These are phyloP conservation scores for Acipenser ruthenus DNA, from an alignment of 2,797 vertebrate species.

Conservation along the genomic window DNA sequence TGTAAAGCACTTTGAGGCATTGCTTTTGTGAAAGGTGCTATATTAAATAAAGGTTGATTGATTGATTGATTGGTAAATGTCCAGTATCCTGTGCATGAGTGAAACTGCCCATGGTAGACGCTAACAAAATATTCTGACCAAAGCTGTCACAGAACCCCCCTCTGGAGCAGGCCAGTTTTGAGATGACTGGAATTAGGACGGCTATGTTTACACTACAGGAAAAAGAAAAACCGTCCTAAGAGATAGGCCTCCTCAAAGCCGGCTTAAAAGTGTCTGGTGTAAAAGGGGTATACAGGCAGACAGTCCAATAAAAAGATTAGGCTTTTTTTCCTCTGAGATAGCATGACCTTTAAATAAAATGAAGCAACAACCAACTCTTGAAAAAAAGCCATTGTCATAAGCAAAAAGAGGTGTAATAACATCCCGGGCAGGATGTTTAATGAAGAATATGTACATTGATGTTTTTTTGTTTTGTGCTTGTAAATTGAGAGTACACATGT, in stretches of 20 bases:
- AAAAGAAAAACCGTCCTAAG: background rate
- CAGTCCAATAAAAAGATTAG: background rate
- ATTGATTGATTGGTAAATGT: too few species aligned
- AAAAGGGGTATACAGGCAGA: conserved; percentile 15
- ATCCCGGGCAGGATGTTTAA: conserved; percentile 27
- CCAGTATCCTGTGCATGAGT: too few species aligned
- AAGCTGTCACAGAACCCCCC: too few species aligned
- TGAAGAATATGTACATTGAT: conserved; percentile 30
- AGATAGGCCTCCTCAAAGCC: background rate
- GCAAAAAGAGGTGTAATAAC: conserved; percentile 20
- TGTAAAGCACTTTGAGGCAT: too few species aligned
- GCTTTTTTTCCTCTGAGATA: conserved; percentile 8
- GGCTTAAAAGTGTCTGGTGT: background rate
- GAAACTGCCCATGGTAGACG: too few species aligned
- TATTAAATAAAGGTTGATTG: too few species aligned
- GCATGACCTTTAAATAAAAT: conserved; percentile 14
- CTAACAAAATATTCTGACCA: too few species aligned
- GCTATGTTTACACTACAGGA: too few species aligned
- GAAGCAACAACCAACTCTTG: background rate
- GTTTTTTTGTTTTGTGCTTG: conserved; percentile 16
- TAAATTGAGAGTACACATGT: conserved; percentile 38
- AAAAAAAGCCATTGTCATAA: conserved; percentile 15
- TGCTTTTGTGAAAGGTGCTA: too few species aligned
- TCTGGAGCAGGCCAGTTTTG: too few species aligned
- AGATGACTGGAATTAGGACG: too few species aligned